Evolutionary conservation across 2,888 invertebrate species (phyloP).

Genomic region (Ephialtes manifestator): DNA sequence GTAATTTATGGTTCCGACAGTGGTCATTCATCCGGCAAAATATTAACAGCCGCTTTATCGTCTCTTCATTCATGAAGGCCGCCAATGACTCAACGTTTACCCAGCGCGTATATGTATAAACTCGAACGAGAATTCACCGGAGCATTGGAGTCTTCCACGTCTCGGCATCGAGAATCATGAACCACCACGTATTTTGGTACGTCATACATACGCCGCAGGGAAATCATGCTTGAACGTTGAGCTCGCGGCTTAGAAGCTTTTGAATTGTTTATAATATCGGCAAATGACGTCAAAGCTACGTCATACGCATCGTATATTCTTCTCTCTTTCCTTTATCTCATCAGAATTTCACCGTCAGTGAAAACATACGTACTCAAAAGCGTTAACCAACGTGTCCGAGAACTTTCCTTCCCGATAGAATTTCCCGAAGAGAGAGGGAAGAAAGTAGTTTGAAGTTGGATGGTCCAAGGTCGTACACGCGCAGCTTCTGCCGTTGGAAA

Average conservation of each 20-base stretch:
- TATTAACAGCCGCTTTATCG: background rate
- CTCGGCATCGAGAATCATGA: background rate
- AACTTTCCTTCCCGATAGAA: background rate
- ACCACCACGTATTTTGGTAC: constrained; percentile 13
- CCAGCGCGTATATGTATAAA: background rate
- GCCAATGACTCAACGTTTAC: constrained; percentile 3
- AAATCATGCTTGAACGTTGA: constrained; percentile 17
- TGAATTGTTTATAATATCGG: constrained; percentile 43
- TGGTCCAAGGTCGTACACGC: constrained; percentile 68
- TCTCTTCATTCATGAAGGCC: constrained; percentile 27
- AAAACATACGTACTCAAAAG: background rate
- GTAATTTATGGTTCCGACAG: background rate
- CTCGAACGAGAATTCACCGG: background rate
- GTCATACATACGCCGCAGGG: constrained; percentile 20
- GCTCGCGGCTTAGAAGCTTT: background rate
- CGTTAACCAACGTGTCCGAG: background rate
- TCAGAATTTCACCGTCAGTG: background rate
- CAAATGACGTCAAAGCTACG: constrained; percentile 29
- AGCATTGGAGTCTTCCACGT: background rate
- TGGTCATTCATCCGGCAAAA: constrained; percentile 41
- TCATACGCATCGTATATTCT: constrained; percentile 6
- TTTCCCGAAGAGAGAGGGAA: constrained; percentile 22
- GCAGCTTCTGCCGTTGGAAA: constrained; percentile 55
- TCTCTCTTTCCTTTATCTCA: background rate
- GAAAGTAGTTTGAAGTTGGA: constrained; percentile 55